These are phyloP conservation scores for Barypeithes pellucidus DNA, from an alignment of 2,888 invertebrate genomes.

Conservation along the genomic window DNA sequence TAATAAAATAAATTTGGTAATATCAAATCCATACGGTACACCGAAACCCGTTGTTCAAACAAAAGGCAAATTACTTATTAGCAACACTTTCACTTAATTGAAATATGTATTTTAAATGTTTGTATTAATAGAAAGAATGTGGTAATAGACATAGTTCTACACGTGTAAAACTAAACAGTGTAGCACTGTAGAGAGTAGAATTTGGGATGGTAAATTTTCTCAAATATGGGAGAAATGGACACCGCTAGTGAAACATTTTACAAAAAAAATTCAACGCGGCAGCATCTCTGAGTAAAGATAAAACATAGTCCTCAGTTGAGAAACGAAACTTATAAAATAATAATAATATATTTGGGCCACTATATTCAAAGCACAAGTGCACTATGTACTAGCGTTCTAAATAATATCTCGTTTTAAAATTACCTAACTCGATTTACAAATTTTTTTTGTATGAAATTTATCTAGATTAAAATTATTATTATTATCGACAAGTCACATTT, in stretches of 20 bases:
- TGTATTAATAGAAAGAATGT: conserved; percentile 11
- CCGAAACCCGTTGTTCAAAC: conserved; percentile 10
- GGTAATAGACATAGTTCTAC: conserved; percentile 6
- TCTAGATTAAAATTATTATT: conserved; percentile 23
- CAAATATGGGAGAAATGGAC: no score
- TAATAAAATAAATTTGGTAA: neutral
- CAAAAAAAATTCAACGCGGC: no score
- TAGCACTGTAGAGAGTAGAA: no score
- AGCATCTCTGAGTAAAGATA: no score
- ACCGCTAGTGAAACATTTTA: no score
- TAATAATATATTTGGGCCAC: neutral
- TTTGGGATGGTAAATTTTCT: no score
- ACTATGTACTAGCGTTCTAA: neutral
- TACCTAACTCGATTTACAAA: conserved; percentile 14
- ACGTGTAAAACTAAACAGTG: neutral
- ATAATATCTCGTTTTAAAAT: conserved; percentile 18
- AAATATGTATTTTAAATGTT: conserved; percentile 9
- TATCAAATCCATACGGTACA: neutral
- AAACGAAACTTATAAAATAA: no score
- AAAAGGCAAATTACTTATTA: conserved; percentile 5
- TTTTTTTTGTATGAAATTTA: conserved; percentile 5
- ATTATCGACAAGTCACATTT: neutral
- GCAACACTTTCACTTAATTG: conserved; percentile 27
- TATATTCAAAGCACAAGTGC: neutral
- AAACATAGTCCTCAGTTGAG: no score